Conservation (phyloP, 2,113 vertebrate genomes). For the Hoplias malabaricus region DNA sequence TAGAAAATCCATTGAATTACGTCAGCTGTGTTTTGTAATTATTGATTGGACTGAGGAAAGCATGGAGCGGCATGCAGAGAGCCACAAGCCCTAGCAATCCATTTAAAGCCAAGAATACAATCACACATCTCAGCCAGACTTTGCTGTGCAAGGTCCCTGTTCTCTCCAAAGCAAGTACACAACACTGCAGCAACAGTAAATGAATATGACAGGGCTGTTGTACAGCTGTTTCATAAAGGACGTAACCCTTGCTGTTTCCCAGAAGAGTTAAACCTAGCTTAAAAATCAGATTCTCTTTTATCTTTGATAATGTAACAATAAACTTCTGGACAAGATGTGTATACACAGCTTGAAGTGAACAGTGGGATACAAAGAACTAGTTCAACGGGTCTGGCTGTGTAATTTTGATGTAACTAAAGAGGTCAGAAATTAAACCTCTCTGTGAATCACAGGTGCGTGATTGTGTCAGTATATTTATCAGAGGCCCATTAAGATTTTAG, state of each 20-base stretch:
- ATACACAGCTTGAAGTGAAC: too few species aligned
- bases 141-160: not conserved
- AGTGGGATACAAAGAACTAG: too few species aligned
- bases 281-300: not conserved
- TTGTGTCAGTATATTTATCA: too few species aligned
- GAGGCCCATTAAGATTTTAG: too few species aligned
- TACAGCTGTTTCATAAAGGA: not conserved
- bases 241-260: not conserved
- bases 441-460: too few species aligned
- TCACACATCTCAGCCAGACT: not conserved
- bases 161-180: not conserved
- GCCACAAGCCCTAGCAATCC: not conserved
- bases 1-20: conserved; percentile 43
- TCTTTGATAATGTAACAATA: not conserved
- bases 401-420: too few species aligned
- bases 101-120: not conserved
- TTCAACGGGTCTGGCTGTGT: too few species aligned
- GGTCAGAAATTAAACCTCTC: too few species aligned
- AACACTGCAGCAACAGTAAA: not conserved
- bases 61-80: not conserved
- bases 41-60: conserved; percentile 47
- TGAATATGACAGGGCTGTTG: not conserved
- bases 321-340: too few species aligned
- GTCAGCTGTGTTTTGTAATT: conserved; percentile 43
- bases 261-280: too few species aligned